A percentile compares a stretch with the other conserved stretches of the same genome.
phyloP scores from a whole-genome alignment of 2,888 invertebrate genomes.

The Actias luna region DNA sequence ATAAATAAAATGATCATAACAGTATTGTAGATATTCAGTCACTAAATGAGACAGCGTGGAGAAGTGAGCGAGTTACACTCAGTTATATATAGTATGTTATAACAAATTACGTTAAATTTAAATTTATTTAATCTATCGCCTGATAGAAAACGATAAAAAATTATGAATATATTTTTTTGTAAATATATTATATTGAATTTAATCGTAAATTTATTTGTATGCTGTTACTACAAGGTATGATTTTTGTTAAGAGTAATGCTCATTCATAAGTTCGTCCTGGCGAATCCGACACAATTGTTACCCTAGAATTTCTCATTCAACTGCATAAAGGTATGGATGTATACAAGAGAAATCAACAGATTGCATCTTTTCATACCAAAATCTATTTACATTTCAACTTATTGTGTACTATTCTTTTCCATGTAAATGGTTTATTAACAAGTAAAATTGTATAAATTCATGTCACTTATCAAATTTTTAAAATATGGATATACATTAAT shows the following conservation, averaged over 20 bases:
- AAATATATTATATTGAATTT: no score
- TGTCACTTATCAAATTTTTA: no score
- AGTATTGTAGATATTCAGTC: no score
- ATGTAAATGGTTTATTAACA: not conserved
- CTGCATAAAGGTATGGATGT: conserved; percentile 11
- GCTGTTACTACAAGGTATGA: not conserved
- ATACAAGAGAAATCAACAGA: conserved; percentile 13
- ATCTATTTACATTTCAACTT: conserved; percentile 1
- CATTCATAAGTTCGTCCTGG: not conserved
- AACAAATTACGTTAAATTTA: no score
- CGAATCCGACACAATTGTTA: conserved; percentile 24
- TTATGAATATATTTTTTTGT: no score
- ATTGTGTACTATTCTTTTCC: not conserved
- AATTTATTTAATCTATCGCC: no score
- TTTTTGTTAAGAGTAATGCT: not conserved
- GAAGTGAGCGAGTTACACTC: no score
- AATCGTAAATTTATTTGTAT: not conserved
- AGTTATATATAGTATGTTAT: no score
- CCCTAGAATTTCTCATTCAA: conserved; percentile 22
- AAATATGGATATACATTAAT: no score
- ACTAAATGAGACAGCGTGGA: no score
- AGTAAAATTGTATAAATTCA: not conserved
- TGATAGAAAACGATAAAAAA: no score
- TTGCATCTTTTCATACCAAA: conserved; percentile 7
- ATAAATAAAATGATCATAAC: no score